Percentiles rank a stretch among this genome's conserved stretches.
Conservation (phyloP, 2,888 invertebrate genomes). For the Rhabditoides inermis region DNA sequence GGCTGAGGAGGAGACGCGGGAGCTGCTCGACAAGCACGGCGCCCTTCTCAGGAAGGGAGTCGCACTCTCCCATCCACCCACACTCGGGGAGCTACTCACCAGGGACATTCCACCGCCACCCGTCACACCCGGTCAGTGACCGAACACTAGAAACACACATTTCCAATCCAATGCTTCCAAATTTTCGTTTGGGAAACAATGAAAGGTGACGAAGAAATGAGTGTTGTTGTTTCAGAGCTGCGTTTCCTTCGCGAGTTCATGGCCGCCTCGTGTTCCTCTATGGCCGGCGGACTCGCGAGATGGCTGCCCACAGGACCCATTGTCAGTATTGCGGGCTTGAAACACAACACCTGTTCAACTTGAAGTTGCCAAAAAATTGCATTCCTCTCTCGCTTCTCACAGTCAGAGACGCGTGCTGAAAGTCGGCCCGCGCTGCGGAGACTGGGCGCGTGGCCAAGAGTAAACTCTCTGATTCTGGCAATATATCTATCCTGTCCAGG, state of each 20-base stretch:
- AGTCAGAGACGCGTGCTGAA: too few relatives aligned
- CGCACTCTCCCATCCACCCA: slow-evolving; percentile 70
- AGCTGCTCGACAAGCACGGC: slow-evolving; percentile 49
- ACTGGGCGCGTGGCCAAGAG: too few relatives aligned
- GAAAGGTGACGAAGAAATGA: too few relatives aligned
- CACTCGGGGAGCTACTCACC: slow-evolving; percentile 71
- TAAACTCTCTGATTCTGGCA: too few relatives aligned
- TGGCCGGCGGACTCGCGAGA: slow-evolving; percentile 81
- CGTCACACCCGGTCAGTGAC: slow-evolving; percentile 2
- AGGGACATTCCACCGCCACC: slow-evolving; percentile 23
- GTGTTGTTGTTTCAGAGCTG: slow-evolving; percentile 50
- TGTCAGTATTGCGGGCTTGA: too few relatives aligned
- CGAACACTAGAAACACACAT: background rate
- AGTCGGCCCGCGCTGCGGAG: too few relatives aligned
- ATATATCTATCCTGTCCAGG: too few relatives aligned
- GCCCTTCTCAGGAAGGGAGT: slow-evolving; percentile 67
- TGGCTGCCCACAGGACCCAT: slow-evolving; percentile 63
- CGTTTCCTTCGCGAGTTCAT: slow-evolving; percentile 64
- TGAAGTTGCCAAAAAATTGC: too few relatives aligned
- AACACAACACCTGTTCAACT: too few relatives aligned
- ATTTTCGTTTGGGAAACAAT: too few relatives aligned
- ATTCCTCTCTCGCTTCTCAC: too few relatives aligned
- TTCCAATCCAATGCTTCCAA: too few relatives aligned
- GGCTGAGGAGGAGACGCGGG: slow-evolving; percentile 63
- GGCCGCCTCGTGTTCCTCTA: slow-evolving; percentile 72